Conservation (phyloP, 2,113 vertebrate genomes). For the Notothenia rossii region DNA sequence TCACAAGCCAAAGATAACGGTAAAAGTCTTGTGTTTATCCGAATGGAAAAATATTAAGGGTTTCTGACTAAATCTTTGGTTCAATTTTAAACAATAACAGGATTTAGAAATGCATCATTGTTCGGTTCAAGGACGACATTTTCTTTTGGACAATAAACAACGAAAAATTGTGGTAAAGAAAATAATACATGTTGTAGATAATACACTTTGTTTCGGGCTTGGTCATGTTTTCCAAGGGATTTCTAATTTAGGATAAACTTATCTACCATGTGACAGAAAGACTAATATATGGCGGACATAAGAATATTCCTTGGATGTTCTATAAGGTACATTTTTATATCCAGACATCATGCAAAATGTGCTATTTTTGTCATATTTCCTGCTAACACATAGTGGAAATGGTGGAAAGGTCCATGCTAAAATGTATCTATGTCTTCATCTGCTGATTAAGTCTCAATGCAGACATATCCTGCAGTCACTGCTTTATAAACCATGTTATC, state of each 20-base stretch:
- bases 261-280: not conserved
- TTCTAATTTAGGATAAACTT: not conserved
- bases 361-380: not conserved
- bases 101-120: not conserved
- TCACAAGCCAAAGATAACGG: not conserved
- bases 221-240: not conserved
- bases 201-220: not conserved
- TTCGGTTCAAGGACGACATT: not conserved
- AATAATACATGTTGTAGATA: not conserved
- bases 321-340: no score
- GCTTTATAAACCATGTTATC: constrained; percentile 39
- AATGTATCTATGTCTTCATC: not conserved
- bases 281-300: not conserved
- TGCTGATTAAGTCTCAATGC: not conserved
- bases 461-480: not conserved
- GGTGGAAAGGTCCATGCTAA: not conserved
- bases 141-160: not conserved
- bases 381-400: not conserved
- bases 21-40: not conserved
- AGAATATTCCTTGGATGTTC: not conserved
- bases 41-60: not conserved
- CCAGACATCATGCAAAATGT: no score
- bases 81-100: no score
- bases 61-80: not conserved
- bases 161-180: not conserved